Conservation (phyloP, 1,140 invertebrate species). For the Callitettix versicolor region DNA sequence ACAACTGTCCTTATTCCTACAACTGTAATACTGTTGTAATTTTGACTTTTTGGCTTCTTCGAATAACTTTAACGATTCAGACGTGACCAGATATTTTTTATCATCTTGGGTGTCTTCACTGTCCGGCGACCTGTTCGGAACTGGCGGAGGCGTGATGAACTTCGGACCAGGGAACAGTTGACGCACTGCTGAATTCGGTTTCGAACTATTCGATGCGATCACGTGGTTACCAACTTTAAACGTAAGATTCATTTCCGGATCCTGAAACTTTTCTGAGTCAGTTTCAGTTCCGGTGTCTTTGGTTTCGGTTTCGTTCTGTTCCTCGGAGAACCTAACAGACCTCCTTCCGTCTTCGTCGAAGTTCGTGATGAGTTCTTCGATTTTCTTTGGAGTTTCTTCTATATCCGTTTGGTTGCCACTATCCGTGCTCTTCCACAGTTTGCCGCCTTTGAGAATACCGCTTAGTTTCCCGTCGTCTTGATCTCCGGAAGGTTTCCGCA, state of each 20-base stretch:
- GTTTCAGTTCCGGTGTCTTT: conserved; percentile 22
- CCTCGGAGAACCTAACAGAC: conserved; percentile 23
- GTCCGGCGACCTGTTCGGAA: conserved; percentile 24
- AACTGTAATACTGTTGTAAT: conserved; percentile 8
- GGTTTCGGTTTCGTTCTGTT: conserved; percentile 31
- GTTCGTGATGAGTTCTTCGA: conserved; percentile 23
- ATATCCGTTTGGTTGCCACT: conserved; percentile 2
- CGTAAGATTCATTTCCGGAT: conserved; percentile 35
- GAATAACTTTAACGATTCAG: conserved; percentile 50
- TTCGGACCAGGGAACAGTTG: conserved; percentile 54
- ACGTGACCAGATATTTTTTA: conserved; percentile 44
- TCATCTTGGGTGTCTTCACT: conserved; percentile 11
- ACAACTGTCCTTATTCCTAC: conserved; percentile 6
- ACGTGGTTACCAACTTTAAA: conserved; percentile 46
- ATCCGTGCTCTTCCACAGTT: conserved; percentile 39
- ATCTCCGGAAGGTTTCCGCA: not conserved
- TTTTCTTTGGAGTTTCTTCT: conserved; percentile 5
- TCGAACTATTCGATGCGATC: conserved; percentile 39
- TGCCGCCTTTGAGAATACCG: conserved; percentile 50
- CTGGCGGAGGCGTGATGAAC: conserved; percentile 44
- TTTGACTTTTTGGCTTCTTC: conserved; percentile 43
- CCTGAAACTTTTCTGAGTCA: conserved; percentile 23
- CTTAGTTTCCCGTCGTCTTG: conserved; percentile 31
- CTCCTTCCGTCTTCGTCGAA: conserved; percentile 24
- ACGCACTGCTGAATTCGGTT: conserved; percentile 58